These are phyloP conservation scores for Erythrolamprus reginae DNA, from an alignment of 2,113 vertebrate species.

Conservation along the genomic window DNA sequence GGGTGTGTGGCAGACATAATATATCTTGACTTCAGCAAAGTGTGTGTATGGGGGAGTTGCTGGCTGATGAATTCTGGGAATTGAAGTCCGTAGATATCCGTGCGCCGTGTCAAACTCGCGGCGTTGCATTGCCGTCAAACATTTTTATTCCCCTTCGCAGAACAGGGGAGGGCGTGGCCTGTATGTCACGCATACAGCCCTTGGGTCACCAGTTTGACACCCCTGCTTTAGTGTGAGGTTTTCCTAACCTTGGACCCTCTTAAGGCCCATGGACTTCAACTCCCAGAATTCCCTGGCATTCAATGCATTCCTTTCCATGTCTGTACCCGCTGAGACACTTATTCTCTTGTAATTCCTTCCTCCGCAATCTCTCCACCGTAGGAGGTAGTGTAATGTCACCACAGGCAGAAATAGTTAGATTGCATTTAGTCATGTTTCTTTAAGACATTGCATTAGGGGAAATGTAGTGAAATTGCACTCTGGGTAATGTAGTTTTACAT, in stretches of 20 bases:
- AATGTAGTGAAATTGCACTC: too few species aligned
- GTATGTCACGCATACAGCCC: accelerated
- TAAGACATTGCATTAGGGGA: too few species aligned
- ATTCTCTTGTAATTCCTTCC: neutral
- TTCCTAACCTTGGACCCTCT: neutral
- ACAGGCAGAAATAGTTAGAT: too few species aligned
- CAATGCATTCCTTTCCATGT: neutral
- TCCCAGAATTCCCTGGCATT: neutral
- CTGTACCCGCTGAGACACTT: neutral
- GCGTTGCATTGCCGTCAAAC: too few species aligned
- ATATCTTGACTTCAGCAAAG: neutral
- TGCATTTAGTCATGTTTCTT: too few species aligned
- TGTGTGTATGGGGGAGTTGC: too few species aligned
- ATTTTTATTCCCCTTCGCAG: too few species aligned
- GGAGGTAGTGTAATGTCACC: too few species aligned
- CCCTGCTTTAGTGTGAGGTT: neutral
- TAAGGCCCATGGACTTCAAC: neutral
- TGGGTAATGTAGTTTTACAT: too few species aligned
- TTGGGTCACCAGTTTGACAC: too few species aligned
- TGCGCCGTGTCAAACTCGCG: too few species aligned
- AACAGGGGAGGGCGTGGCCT: too few species aligned
- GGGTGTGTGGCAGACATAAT: neutral
- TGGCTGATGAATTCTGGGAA: neutral
- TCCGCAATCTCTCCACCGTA: neutral
- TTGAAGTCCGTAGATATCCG: neutral